These are phyloP conservation scores for Cryptosula pallasiana DNA, from an alignment of 2,888 invertebrate species.

Conservation along the genomic window DNA sequence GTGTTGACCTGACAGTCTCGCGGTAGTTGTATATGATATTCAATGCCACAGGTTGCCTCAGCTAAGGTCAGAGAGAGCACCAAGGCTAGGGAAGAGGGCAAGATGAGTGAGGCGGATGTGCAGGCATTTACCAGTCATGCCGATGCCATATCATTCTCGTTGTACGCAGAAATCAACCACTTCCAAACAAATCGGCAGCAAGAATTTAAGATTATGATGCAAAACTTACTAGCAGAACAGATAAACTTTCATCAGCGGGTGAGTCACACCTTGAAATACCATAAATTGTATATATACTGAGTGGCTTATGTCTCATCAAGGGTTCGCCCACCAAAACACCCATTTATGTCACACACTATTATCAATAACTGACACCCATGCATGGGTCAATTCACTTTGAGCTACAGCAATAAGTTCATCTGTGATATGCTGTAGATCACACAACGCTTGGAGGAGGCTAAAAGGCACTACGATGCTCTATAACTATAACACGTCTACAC, in stretches of 20 bases:
- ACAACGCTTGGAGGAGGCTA: slow-evolving; percentile 14
- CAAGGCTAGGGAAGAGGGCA: slow-evolving; percentile 70
- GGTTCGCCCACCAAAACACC: no score
- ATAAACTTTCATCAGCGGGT: slow-evolving; percentile 82
- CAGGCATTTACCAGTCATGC: slow-evolving; percentile 76
- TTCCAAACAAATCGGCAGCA: slow-evolving; percentile 80
- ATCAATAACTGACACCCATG: no score
- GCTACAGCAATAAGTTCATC: no score
- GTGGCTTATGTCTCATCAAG: not conserved
- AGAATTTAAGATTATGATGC: slow-evolving; percentile 80
- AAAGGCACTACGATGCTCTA: slow-evolving; percentile 15
- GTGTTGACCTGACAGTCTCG: no score
- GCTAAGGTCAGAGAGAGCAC: slow-evolving; percentile 86
- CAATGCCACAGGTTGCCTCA: slow-evolving; percentile 62
- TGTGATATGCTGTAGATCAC: slow-evolving; percentile 17
- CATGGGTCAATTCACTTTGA: no score
- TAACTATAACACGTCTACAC: not conserved
- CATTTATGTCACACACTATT: no score
- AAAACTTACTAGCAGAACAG: slow-evolving; percentile 78
- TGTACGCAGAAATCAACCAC: slow-evolving; percentile 89
- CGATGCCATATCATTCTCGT: slow-evolving; percentile 85
- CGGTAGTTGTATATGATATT: no score
- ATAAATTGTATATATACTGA: not conserved
- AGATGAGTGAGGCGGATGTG: slow-evolving; percentile 74
- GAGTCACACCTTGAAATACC: not conserved